Evolutionary conservation across 1,140 invertebrate genomes (phyloP), one percentile per base, ranked within the genome.

Genomic region (Drosophila pseudoananassae): DNA sequence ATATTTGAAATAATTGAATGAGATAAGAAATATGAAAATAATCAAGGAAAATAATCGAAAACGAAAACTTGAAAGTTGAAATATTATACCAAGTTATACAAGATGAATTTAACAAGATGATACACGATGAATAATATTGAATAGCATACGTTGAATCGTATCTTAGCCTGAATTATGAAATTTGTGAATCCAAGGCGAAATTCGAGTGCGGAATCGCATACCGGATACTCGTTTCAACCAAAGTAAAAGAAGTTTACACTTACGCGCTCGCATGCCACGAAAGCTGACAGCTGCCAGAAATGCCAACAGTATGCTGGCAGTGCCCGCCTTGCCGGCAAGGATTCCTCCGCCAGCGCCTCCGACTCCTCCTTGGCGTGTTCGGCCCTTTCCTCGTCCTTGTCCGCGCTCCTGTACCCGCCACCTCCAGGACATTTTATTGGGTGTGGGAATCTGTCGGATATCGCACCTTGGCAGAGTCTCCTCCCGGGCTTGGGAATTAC

Each of bases 201-300:
- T 69, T 36, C 31, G 17, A 17, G 43, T 8, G 10, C 12, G 20
- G 43, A 68, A 38, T 45, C 14, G n/a, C 12, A n/a, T 10, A 14
- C 10, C 20, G 60, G 43, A 40, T 38, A 10, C 31, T 2, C 31
- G 50, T 4, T 15, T 68, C 7, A 46, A 15, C 25, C 60, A 71
- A 76, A 87, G 82, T 76, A 76, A 75, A 74, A 79, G 65, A 76
- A 83, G 83, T 88, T 87, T 88, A 73, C 72, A 87, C 83, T 87
- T 83, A 87, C 83, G 72, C 65, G 71, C 56, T 60, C 66, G 78
- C 71, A 87, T 87, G 76, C 83, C 83, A 72, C 76, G 75, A 73
- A 76, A 87, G 83, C 84, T 87, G 83, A 83, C 83, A 87, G 83
- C 83, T 87, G 83, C 83, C 83, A 87, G 83, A 79, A 87, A 87